Evolutionary conservation across 1,140 invertebrate genomes (phyloP).

Genomic region (Tetragnatha versicolor): DNA sequence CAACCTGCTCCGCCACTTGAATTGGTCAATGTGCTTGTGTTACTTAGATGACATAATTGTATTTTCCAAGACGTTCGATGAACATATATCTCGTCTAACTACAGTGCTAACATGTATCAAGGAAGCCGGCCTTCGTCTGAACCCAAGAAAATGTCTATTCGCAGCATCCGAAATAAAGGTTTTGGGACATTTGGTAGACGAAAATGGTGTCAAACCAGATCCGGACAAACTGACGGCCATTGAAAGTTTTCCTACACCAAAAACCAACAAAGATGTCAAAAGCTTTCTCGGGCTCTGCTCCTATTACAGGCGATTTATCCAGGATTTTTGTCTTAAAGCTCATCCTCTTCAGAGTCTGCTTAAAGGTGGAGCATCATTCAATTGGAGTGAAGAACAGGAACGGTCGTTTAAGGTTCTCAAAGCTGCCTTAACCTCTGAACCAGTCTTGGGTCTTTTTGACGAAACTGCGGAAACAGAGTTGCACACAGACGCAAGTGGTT

Average conservation of each 20-base stretch:
- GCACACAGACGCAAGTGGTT: slow-evolving; percentile 64
- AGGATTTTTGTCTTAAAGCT: neutral
- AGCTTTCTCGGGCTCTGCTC: slow-evolving; percentile 11
- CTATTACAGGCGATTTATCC: slow-evolving; percentile 10
- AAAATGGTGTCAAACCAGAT: no score
- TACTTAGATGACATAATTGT: slow-evolving; percentile 63
- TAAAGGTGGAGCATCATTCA: neutral
- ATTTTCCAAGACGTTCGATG: slow-evolving; percentile 60
- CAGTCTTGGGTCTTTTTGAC: neutral
- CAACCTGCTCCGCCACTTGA: neutral
- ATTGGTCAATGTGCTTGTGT: slow-evolving; percentile 52
- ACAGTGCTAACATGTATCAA: no score
- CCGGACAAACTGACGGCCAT: no score
- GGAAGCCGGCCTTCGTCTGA: no score
- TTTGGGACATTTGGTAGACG: no score
- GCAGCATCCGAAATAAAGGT: no score
- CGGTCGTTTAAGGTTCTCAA: slow-evolving; percentile 19
- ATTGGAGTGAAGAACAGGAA: neutral
- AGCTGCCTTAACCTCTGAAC: neutral
- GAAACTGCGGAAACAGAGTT: slow-evolving; percentile 58
- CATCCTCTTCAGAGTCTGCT: neutral
- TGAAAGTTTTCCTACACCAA: neutral
- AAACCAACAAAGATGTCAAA: neutral
- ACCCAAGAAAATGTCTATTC: no score
- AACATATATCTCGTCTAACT: neutral